phyloP scores from a whole-genome alignment of 2,888 invertebrate species.

The Eupithecia inturbata region DNA sequence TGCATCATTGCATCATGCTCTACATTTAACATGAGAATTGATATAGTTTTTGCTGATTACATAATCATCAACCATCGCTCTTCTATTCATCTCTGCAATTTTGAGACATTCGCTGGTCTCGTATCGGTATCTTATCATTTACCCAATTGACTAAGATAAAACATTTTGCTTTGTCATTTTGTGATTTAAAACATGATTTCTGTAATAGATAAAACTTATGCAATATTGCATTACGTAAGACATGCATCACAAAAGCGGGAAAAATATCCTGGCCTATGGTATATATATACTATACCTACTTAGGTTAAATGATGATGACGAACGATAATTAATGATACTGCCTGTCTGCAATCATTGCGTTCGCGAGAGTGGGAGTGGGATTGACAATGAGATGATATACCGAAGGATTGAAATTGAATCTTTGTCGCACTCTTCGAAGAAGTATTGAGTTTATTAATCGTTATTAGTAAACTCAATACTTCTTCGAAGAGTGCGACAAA shows the following conservation, averaged over 20 bases:
- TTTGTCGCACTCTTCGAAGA: too few species aligned
- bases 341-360: not conserved
- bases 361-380: not conserved
- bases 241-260: not conserved
- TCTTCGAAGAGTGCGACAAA: too few species aligned
- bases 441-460: too few species aligned
- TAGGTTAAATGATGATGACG: too few species aligned
- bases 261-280: not conserved
- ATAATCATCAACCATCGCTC: not conserved
- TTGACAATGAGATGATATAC: not conserved
- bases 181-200: not conserved
- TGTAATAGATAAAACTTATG: not conserved
- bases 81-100: not conserved
- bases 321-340: not conserved
- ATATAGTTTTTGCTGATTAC: not conserved
- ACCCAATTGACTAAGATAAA: not conserved
- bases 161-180: not conserved
- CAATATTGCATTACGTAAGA: not conserved
- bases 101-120: not conserved
- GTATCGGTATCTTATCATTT: not conserved
- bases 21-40: not conserved
- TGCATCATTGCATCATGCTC: not conserved
- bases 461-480: too few species aligned
- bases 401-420: too few species aligned
- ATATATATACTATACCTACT: not conserved